These are phyloP conservation scores for Rotaria socialis DNA, from an alignment of 2,888 invertebrate species.

Conservation along the genomic window DNA sequence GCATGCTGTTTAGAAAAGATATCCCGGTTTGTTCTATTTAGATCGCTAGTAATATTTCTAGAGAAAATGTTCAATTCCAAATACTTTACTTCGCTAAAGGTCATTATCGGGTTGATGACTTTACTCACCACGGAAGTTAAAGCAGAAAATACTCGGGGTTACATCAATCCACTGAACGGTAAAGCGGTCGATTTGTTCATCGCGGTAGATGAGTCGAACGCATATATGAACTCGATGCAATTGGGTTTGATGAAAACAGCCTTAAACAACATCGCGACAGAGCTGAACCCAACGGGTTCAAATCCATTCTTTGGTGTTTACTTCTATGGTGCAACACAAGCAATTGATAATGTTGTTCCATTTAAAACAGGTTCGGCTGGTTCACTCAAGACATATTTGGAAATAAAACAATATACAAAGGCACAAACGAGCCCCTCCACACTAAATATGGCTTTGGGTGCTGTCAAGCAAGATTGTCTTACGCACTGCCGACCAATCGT, in stretches of 20 bases:
- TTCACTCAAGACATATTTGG: not conserved
- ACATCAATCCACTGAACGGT: not conserved
- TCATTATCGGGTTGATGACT: not conserved
- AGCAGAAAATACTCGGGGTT: not conserved
- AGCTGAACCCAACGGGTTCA: not conserved
- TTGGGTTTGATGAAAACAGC: not conserved
- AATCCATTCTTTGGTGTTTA: not conserved
- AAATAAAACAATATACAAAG: not conserved
- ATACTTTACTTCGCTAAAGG: not conserved
- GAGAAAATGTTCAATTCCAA: too few relatives aligned
- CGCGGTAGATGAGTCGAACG: not conserved
- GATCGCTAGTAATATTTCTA: too few relatives aligned
- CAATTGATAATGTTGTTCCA: not conserved
- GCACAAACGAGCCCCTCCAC: not conserved
- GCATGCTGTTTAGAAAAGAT: too few relatives aligned
- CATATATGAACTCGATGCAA: not conserved
- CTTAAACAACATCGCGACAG: not conserved
- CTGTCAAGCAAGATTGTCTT: not conserved
- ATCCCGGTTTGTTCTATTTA: too few relatives aligned
- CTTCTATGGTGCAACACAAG: not conserved
- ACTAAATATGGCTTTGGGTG: not conserved
- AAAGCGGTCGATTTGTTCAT: not conserved
- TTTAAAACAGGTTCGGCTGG: not conserved
- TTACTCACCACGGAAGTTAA: not conserved
- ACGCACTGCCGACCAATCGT: not conserved